A percentile compares a stretch with the other conserved stretches of the same genome.
Conservation (phyloP, 2,797 vertebrate genomes). For the Danio albolineatus region DNA sequence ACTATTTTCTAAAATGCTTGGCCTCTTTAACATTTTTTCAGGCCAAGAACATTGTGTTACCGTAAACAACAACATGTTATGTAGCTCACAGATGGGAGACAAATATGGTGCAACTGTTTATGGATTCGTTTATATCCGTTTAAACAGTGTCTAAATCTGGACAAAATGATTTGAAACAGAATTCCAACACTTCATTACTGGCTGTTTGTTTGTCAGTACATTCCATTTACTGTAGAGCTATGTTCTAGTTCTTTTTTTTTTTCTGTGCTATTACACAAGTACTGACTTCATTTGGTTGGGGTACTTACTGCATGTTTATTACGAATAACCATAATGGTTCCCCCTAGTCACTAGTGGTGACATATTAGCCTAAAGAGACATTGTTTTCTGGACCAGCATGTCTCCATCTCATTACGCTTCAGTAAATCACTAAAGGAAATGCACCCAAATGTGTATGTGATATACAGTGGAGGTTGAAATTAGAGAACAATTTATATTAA, state of each 20-base stretch:
- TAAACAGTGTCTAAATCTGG: neutral
- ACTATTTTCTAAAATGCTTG: neutral
- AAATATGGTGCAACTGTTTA: slow-evolving; percentile 5
- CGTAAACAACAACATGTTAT: slow-evolving; percentile 16
- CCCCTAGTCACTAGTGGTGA: neutral
- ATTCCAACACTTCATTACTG: neutral
- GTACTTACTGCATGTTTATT: neutral
- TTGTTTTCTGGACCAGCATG: neutral
- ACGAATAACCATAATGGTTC: neutral
- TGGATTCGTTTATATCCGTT: neutral
- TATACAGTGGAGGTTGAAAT: neutral
- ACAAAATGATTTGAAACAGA: neutral
- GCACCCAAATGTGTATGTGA: neutral
- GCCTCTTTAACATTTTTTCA: neutral
- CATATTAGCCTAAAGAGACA: neutral
- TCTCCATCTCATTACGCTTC: neutral
- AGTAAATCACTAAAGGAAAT: neutral
- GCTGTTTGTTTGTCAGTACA: neutral
- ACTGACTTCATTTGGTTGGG: neutral
- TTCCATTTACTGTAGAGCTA: neutral
- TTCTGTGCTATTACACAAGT: neutral
- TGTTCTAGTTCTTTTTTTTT: neutral
- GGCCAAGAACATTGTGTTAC: slow-evolving; percentile 20
- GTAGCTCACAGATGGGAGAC: neutral
- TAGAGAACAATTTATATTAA: neutral